Base-by-base conservation (phyloP, 2,113 vertebrate genomes). In the Hyperoodon ampullatus region DNA sequence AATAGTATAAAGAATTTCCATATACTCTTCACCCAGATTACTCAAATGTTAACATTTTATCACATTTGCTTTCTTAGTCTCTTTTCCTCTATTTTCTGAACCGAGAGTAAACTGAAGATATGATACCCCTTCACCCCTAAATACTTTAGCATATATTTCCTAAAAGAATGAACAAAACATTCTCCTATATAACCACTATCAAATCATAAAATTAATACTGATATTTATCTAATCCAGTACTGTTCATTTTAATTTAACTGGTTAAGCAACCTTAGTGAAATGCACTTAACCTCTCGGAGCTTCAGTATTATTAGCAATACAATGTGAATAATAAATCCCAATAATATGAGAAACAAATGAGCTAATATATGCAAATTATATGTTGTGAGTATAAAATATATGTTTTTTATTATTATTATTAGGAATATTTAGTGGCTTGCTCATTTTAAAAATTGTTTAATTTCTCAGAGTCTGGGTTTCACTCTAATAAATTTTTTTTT, bases 231-330 rank as follows among this genome's bases (percentile, higher is more conserved):
- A 71, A 77, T 42, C 15, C 47, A n/a, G 30, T 83, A 77, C 30
- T 55, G 30, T 75, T 93, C 70, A 35, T 95, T 82, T 93, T 53
- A 93, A 92, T 75, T 93, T 53, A 93, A 92, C 61, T 92, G 18
- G 60, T 84, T 92, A 83, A 95, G 33, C 13, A 80, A 88, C 16
- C 7, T 50, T 72, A 68, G 6, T 78, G 33, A 88, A 95, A 66
- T 84, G 75, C 70, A 83, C 28, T 81, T 42, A 91, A 50, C 15
- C 28, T 66, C 24, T 66, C 92, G 88, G 9, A 78, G 55, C 60
- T 93, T 90, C 66, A 75, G 26, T 71, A 61, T 78, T 60, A 94
- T 77, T 15, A 82, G 61, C 19, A 88, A 87, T 42, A 88, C 8
- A 84, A 66, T 39, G 28, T 88, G 35, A 92, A 66, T 74, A 94